These are phyloP conservation scores for Megalops atlanticus DNA, from an alignment of 2,113 vertebrate species.

Conservation along the genomic window DNA sequence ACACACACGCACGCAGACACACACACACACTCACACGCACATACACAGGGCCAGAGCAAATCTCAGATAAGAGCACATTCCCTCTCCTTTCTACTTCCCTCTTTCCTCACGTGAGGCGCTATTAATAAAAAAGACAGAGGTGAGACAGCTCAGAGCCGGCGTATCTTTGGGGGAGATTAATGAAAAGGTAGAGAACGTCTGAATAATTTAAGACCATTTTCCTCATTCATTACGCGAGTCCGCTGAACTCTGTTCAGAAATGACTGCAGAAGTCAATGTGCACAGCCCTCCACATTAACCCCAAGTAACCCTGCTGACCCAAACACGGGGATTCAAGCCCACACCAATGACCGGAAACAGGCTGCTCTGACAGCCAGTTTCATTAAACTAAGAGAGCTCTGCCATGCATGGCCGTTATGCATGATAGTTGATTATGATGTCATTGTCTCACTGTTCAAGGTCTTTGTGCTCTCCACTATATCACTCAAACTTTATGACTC, in stretches of 20 bases:
- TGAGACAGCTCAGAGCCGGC: background rate
- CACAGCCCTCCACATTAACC: background rate
- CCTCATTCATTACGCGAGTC: background rate
- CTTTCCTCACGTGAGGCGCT: background rate
- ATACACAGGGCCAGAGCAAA: background rate
- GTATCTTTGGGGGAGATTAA: conserved; percentile 11
- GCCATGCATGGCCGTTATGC: no score
- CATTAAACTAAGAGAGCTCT: no score
- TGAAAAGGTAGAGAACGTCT: conserved; percentile 6
- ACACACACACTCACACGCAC: no score
- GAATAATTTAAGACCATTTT: conserved; percentile 7
- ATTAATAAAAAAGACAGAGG: conserved; percentile 19
- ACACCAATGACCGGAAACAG: no score
- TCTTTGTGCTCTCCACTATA: no score
- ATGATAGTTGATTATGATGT: no score
- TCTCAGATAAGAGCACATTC: background rate
- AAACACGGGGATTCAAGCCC: no score
- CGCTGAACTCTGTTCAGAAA: background rate
- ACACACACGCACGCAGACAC: no score
- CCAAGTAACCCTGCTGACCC: background rate
- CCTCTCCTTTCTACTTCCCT: background rate
- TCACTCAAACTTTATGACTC: no score
- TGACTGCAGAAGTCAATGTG: background rate
- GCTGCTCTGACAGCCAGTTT: no score
- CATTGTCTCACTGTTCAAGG: no score